Conservation (phyloP, 2,888 invertebrate species). For the Lycaena phlaeas region DNA sequence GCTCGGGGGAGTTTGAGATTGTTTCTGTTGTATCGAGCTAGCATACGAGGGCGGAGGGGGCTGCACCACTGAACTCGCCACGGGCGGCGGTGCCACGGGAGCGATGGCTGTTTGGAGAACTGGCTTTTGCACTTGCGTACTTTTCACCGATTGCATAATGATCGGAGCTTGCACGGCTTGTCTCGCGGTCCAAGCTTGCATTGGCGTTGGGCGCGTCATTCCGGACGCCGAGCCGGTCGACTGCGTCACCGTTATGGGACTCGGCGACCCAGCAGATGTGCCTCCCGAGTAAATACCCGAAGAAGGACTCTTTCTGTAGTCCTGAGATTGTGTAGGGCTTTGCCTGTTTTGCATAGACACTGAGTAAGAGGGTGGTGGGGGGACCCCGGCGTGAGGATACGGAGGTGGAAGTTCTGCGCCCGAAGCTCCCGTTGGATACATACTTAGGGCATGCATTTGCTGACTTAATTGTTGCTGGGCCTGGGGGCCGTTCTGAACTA, state of each 20-base stretch:
- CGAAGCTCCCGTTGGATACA: conserved; percentile 77
- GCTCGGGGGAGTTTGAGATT: conserved; percentile 62
- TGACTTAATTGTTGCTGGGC: conserved; percentile 90
- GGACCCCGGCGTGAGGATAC: conserved; percentile 75
- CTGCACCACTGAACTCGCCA: conserved; percentile 59
- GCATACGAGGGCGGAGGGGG: conserved; percentile 89
- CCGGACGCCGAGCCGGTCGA: conserved; percentile 75
- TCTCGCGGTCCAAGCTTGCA: conserved; percentile 87
- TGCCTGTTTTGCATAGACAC: conserved; percentile 90
- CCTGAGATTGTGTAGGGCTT: conserved; percentile 87
- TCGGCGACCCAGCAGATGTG: conserved; percentile 87
- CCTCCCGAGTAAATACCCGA: conserved; percentile 89
- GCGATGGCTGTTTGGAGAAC: conserved; percentile 95
- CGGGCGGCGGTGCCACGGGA: conserved; percentile 82
- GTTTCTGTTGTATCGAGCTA: conserved; percentile 84
- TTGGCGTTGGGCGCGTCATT: conserved; percentile 84
- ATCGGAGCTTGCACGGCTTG: conserved; percentile 94
- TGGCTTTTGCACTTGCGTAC: conserved; percentile 96
- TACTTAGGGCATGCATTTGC: conserved; percentile 88
- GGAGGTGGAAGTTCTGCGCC: conserved; percentile 80
- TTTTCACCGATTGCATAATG: conserved; percentile 97
- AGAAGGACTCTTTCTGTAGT: conserved; percentile 88
- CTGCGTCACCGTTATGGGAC: conserved; percentile 82
- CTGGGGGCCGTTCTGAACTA: conserved; percentile 85
- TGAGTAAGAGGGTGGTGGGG: conserved; percentile 88